Base-by-base conservation (phyloP, 2,113 vertebrate species). In the Colaptes auratus region DNA sequence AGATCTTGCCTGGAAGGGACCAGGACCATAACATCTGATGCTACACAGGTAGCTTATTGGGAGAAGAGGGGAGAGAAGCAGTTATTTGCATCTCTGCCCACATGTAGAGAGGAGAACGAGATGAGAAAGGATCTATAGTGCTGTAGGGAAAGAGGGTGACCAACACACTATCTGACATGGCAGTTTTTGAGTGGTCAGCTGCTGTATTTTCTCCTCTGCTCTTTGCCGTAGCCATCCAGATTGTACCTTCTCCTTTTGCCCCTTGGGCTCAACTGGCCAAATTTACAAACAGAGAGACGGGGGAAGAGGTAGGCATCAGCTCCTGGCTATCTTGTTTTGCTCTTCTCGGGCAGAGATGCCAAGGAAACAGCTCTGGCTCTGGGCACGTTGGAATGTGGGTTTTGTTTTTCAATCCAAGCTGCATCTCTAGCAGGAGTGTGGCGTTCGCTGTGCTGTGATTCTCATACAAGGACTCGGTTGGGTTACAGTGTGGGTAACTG, bases 381-480 rank as follows among this genome's bases (percentile, higher is more conserved):
- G 50, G 64, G 58, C 58, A 91, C 7, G 6, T 30, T 82, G 89
- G 87, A 82, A 92, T 19, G 24, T 11, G 18, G 2, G 50, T 83
- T 63, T 94, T 64, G 58, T 79, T 92, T 96, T 88, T 65, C 33
- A 90, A 90, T 75, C 60, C 72, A 77, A 92, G 42, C 63, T 75
- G 24, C 89, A 96, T 93, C 72, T 96, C 86, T 80, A 30, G 44
- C 82, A 74, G 72, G 84, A 88, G 74, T 93, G 44, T 61, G 50
- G 83, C 6, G 0, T 95, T 95, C 5, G 16, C 95, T 96, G 88
- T 60, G 24, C 95, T 2, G 0, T 82, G 63, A 84, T 95, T 91
- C 74, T 89, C 70, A 86, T 80, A 59, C 20, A 4, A 58, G 76
- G 50, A 88, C 77, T 91, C 72, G 67, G 92, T 88, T 59, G 88